Evolutionary conservation across 2,888 invertebrate genomes (phyloP), one percentile per base, ranked within the genome.

Genomic region (Lysandra bellargus): DNA sequence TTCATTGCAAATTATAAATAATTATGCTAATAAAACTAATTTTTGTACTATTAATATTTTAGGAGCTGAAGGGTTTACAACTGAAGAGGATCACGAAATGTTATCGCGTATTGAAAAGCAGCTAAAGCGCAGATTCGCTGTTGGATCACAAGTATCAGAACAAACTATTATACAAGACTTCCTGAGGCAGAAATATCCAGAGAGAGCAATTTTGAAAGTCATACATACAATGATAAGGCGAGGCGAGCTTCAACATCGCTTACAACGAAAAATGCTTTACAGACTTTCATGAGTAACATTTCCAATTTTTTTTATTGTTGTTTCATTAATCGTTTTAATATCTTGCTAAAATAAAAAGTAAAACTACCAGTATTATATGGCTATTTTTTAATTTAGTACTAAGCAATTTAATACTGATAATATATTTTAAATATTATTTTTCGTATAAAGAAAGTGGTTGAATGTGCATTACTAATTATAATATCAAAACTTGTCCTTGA

Each of bases 11-110:
- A 53, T 53, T 53, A 14, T 53, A 53, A 53, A 53, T 53, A 53
- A 53, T 53, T 53, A 14, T 4, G 14, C 53, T 53, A 57, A 4
- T 57, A 14, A 57, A 53, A 53, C 53, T 57, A 57, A 57, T 17
- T 17, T 53, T 61, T 14, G 40, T 69, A 9, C 17, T 61, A 57
- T 57, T 17, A 44, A 49, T 5, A 37, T 83, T 82, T 30, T 85
- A 97, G 98, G 98, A 75, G 98, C 98, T n/a, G 99, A 99, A 95
- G 99, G 99, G 9, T 99, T 99, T 88, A 99, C 99, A 0, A 96
- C 98, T 0, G 97, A 98, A 85, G 98, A 98, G 89, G 99, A 99
- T 89, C 98, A 98, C 85, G 99, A 99, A 87, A 96, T 97, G 90
- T 89, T 99, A 60, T 95, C 96, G 69, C 96, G 98, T 6, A 97